Conservation (phyloP, 1,140 invertebrate species). For the Acarapis woodi region DNA sequence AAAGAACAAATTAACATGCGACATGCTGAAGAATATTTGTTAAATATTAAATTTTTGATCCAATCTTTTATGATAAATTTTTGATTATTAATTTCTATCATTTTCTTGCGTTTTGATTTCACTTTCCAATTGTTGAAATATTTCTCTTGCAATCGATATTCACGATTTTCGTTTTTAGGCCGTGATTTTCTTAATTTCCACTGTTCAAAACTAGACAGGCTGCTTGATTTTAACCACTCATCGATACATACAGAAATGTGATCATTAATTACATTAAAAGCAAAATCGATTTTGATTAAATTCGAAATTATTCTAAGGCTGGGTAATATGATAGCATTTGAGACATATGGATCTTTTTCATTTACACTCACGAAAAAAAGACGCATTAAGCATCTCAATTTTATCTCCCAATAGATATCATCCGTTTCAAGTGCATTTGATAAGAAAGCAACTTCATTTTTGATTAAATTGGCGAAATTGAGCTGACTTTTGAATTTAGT, state of each 20-base stretch:
- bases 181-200: too few species aligned
- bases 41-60: slow-evolving; percentile 65
- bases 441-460: slow-evolving; percentile 62
- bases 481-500: slow-evolving; percentile 24
- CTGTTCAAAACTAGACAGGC: too few species aligned
- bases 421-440: slow-evolving; percentile 62
- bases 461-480: slow-evolving; percentile 39
- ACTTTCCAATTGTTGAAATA: slow-evolving; percentile 28
- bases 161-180: too few species aligned
- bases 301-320: slow-evolving; percentile 49
- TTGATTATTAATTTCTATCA: not conserved
- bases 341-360: slow-evolving; percentile 35
- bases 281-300: slow-evolving; percentile 33
- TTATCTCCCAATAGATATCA: slow-evolving; percentile 79
- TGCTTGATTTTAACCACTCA: too few species aligned
- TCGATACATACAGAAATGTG: too few species aligned
- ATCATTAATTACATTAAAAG: slow-evolving; percentile 15
- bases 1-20: slow-evolving; percentile 63
- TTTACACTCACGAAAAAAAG: slow-evolving; percentile 45
- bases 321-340: slow-evolving; percentile 43
- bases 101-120: slow-evolving; percentile 10
- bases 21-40: slow-evolving; percentile 55
- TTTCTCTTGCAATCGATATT: slow-evolving; percentile 46
- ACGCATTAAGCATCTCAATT: slow-evolving; percentile 53
- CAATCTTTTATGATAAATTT: slow-evolving; percentile 35